Base-by-base conservation (phyloP, 2,888 invertebrate species). In the Zhuqinia jingwanae region DNA sequence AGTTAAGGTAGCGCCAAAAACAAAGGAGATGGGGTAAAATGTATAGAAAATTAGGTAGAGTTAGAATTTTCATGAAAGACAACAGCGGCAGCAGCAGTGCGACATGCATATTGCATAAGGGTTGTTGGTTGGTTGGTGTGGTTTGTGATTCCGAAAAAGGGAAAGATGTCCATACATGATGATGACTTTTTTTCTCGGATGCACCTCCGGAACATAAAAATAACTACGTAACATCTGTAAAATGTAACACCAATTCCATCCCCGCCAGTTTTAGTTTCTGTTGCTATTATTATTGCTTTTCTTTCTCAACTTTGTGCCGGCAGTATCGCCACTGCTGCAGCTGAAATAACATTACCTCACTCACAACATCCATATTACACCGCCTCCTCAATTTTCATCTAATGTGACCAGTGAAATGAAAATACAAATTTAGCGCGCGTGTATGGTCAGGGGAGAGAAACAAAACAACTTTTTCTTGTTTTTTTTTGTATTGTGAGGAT, bases 331-430 rank as follows among this genome's bases (percentile, higher is more conserved):
- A 30, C 11, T n/a, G 50, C 1, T 56, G 30, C 30, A 1, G 1
- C 22, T 36, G 25, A 27, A 77, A 77, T 20, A 58, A 58, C 76
- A 77, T 53, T 42, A 17, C 36, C 20, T 11, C n/a, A 68, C 27
- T 27, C 17, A 60, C 27, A 27, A 25, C 27, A 27, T 27, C 27
- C 27, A 13, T 13, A 13, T 13, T 25, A n/a, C n/a, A 5, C 27
- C 60, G 2, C 73, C 73, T 73, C 73, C 56, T 76, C 56, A 27
- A 60, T 60, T 60, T 60, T 27, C 27, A 60, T 56, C 22, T 30
- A 77, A 58, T 65, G 79, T 79, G 79, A 47, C 65, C 65, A 65
- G 79, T 79, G 50, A 79, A 63, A 65, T 36, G 65, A 65, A 79
- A 79, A 65, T 50, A 42, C 36, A 79, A 79, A 65, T 79, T 65